phyloP scores from a whole-genome alignment of 2,888 invertebrate genomes.

The Escarpia spicata region DNA sequence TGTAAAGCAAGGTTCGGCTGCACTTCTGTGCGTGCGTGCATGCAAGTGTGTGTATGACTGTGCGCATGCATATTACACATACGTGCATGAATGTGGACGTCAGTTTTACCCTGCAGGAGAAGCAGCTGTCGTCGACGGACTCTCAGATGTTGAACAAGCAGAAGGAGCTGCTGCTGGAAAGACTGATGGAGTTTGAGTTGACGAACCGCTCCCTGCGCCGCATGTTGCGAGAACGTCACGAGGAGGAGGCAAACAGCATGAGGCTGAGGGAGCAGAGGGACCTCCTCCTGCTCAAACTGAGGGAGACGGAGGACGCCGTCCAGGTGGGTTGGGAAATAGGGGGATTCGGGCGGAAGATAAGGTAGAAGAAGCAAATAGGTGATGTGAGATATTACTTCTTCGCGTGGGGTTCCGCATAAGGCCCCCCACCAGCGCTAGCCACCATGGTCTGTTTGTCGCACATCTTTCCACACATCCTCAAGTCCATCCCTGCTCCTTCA shows the following conservation, averaged over 20 bases:
- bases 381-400: not conserved
- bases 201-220: conserved; percentile 57
- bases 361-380: not conserved
- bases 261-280: conserved; percentile 60
- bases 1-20: too few species aligned
- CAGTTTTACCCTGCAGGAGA: conserved; percentile 45
- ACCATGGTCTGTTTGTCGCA: too few species aligned
- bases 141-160: conserved; percentile 53
- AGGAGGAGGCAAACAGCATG: conserved; percentile 51
- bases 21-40: too few species aligned
- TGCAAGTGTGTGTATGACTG: too few species aligned
- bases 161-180: conserved; percentile 57
- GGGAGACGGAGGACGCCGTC: conserved; percentile 56
- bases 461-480: too few species aligned
- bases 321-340: conserved; percentile 46
- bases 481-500: too few species aligned
- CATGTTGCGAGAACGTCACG: conserved; percentile 59
- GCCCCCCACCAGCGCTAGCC: too few species aligned
- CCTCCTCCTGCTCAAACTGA: conserved; percentile 55
- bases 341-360: not conserved
- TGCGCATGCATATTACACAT: too few species aligned
- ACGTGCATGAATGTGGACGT: too few species aligned
- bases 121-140: conserved; percentile 49
- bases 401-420: too few species aligned
- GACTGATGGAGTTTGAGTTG: conserved; percentile 60